Evolutionary conservation across 2,888 invertebrate genomes (phyloP).

Genomic region (Meiosimyza platycephala): DNA sequence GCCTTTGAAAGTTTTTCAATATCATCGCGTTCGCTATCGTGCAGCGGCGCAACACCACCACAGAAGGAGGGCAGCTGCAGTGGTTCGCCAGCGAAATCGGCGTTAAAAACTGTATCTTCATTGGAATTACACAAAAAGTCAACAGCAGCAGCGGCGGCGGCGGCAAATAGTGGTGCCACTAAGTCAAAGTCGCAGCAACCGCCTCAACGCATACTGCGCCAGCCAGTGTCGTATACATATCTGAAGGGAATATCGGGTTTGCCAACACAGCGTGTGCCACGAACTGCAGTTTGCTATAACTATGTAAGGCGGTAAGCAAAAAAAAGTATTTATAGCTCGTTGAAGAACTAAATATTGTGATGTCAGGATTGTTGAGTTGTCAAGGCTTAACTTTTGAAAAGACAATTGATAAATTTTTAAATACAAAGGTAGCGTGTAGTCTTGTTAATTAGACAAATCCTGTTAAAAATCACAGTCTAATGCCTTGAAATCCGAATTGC

Average conservation of each 20-base stretch:
- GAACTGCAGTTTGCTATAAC: constrained; percentile 67
- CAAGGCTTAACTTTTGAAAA: too few species aligned
- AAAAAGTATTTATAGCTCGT: constrained; percentile 1
- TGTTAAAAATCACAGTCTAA: too few species aligned
- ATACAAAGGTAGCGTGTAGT: too few species aligned
- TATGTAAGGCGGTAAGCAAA: constrained; percentile 60
- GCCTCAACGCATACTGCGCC: constrained; percentile 81
- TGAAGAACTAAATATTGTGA: too few species aligned
- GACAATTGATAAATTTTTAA: too few species aligned
- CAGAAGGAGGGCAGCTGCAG: constrained; percentile 27
- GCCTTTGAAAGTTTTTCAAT: constrained; percentile 78
- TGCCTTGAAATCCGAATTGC: too few species aligned
- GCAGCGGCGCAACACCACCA: constrained; percentile 68
- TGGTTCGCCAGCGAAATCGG: constrained; percentile 55
- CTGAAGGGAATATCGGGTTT: constrained; percentile 83
- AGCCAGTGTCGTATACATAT: constrained; percentile 84
- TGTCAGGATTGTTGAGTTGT: too few species aligned
- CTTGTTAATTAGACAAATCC: too few species aligned
- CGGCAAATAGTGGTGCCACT: constrained; percentile 35
- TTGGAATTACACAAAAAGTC: constrained; percentile 54
- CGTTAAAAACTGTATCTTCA: constrained; percentile 57
- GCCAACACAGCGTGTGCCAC: constrained; percentile 84
- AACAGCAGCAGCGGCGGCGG: constrained; percentile 36
- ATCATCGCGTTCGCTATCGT: constrained; percentile 74
- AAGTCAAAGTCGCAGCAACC: constrained; percentile 67